Evolutionary conservation across 2,888 invertebrate species (phyloP), one percentile per base, ranked within the genome.

Genomic region (Drosophila glabriapex): DNA sequence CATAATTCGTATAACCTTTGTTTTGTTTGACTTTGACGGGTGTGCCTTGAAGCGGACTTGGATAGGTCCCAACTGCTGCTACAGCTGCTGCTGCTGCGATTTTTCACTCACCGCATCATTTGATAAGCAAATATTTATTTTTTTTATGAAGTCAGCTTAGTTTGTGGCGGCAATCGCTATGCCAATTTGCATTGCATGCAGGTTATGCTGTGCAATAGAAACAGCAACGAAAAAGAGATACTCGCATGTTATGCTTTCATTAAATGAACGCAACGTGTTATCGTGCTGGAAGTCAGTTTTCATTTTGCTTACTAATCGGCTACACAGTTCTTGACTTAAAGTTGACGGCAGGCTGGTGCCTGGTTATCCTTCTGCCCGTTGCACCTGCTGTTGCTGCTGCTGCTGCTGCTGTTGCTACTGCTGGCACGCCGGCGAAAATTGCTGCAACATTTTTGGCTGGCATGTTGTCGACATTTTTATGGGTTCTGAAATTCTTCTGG

Each of bases 381-480:
- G 69, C 82, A 82, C 73, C 80, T 85, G 85, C 73, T 76, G 69
- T 68, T 39, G 55, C 5, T 52, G n/a, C 82, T 80, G 80, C 73
- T 78, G 66, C 68, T 37, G 6, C 16, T 43, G 12, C 12, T 79
- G 68, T 54, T 56, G 41, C 37, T 54, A 9, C 75, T 41, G 56
- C 41, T 55, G 35, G 71, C 54, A 60, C 72, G 65, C 39, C 75
- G 54, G 66, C 58, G 37, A 68, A 80, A 80, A 72, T 69, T 59
- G 68, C 76, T 76, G 63, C 68, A 79, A 73, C 66, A 69, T 85
- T 60, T 60, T 69, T 73, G 83, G 85, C 74, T 73, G 78, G 83
- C 81, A 81, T 85, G 85, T 73, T 88, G 89, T 83, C 86, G 85
- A 88, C 89, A 83, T 85, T 85, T 85, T 85, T 85, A 85, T 85